phyloP scores from a whole-genome alignment of 1,140 invertebrate genomes.

The Charaxes varanes region DNA sequence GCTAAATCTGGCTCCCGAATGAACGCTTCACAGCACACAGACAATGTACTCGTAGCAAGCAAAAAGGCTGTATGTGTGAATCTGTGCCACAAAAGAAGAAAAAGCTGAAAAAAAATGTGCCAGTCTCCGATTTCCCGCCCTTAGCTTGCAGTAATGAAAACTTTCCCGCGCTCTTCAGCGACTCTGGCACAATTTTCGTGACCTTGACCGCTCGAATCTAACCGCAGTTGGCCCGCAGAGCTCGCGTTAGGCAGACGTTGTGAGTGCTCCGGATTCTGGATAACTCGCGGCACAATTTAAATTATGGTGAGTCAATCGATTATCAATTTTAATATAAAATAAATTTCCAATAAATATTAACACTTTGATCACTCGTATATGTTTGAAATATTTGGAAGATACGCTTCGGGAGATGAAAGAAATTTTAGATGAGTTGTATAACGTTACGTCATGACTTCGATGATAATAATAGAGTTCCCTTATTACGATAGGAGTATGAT shows the following conservation, averaged over 20 bases:
- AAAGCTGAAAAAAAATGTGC: no score
- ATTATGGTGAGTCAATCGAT: constrained; percentile 21
- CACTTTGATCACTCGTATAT: no score
- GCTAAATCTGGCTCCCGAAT: no score
- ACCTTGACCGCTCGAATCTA: constrained; percentile 47
- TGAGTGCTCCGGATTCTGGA: constrained; percentile 23
- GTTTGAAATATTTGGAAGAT: no score
- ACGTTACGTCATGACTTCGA: constrained; percentile 14
- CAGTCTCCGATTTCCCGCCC: constrained; percentile 30
- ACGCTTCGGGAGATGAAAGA: no score
- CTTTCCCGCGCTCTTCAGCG: constrained; percentile 54
- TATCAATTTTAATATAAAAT: no score
- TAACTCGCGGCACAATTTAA: constrained; percentile 35
- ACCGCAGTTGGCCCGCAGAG: constrained; percentile 50
- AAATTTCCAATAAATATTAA: no score
- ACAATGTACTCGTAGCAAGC: no score
- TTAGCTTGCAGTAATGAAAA: constrained; percentile 21
- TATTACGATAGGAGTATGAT: no score
- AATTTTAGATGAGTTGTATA: constrained; percentile 5
- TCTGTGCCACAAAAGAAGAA: no score
- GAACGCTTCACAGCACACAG: no score
- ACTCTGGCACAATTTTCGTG: constrained; percentile 56
- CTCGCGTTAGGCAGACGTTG: constrained; percentile 34
- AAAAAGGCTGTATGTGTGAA: no score
- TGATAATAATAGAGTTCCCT: constrained; percentile 12